Conservation (phyloP, 2,797 vertebrate species). For the Myoxocephalus aenaeus region DNA sequence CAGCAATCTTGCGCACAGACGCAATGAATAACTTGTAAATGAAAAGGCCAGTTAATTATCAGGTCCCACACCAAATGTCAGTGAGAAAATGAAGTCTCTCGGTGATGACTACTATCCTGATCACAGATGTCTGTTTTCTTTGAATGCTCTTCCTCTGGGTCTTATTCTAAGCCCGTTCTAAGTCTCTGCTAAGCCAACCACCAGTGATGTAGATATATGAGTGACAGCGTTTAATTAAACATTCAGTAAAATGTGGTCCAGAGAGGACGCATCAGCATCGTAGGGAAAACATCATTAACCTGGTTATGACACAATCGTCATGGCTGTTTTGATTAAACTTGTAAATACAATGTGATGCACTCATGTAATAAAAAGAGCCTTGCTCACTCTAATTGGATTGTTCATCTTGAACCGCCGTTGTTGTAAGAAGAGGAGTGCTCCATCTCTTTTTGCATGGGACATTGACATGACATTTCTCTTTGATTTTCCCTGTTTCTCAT, state of each 20-base stretch:
- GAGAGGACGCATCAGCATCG: conserved; percentile 56
- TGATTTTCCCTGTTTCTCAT: conserved; percentile 10
- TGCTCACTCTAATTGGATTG: conserved; percentile 75
- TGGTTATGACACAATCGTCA: conserved; percentile 76
- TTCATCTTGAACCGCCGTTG: conserved; percentile 63
- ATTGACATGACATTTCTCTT: conserved; percentile 36
- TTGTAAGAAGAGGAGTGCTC: conserved; percentile 52
- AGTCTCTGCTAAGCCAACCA: conserved; percentile 67
- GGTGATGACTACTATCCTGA: conserved; percentile 59
- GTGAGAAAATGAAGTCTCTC: conserved; percentile 73
- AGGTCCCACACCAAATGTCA: conserved; percentile 76
- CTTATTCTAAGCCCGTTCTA: conserved; percentile 62
- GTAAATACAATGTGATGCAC: conserved; percentile 68
- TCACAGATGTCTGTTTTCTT: conserved; percentile 75
- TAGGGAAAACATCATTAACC: conserved; percentile 79
- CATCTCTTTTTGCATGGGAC: conserved; percentile 38
- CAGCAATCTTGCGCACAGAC: conserved; percentile 46
- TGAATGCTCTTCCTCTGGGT: conserved; percentile 60
- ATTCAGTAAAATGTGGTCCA: conserved; percentile 62
- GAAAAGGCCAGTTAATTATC: conserved; percentile 80
- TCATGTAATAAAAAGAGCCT: conserved; percentile 73
- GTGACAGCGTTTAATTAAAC: conserved; percentile 80
- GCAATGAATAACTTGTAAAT: conserved; percentile 57
- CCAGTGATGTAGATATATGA: conserved; percentile 62
- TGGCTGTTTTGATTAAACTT: conserved; percentile 80